These are phyloP conservation scores for Lucifuga dentata DNA, from an alignment of 2,113 vertebrate genomes.

Conservation along the genomic window DNA sequence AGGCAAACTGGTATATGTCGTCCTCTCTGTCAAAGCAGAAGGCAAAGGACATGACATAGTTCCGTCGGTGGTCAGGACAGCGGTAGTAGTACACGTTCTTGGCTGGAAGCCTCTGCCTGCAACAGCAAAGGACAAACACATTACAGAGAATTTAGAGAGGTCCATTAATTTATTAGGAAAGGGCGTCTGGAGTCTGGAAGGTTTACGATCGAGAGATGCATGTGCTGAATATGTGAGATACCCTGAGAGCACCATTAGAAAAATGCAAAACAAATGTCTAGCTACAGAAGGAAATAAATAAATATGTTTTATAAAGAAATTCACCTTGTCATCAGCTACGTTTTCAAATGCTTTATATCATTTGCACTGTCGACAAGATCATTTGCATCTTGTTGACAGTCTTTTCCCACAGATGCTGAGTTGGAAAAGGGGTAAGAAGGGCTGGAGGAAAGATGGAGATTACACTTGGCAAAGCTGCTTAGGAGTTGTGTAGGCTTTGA, in stretches of 20 bases:
- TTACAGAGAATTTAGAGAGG: slow-evolving; percentile 27
- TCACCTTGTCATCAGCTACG: slow-evolving; percentile 35
- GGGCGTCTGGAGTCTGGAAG: neutral
- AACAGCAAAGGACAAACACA: slow-evolving; percentile 54
- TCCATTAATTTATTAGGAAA: neutral
- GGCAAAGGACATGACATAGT: slow-evolving; percentile 99
- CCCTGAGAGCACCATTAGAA: neutral
- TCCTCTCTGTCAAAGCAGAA: slow-evolving; percentile 98
- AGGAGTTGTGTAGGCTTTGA: no score
- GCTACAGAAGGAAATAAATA: neutral
- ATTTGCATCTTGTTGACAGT: no score
- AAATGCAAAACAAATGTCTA: neutral
- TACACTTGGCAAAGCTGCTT: slow-evolving; percentile 2
- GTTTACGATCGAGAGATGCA: neutral
- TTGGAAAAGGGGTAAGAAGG: slow-evolving; percentile 5
- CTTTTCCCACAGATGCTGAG: slow-evolving; percentile 7
- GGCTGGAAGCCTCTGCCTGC: slow-evolving; percentile 94
- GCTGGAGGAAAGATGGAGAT: neutral
- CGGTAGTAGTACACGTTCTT: slow-evolving; percentile 99
- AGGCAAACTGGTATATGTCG: slow-evolving; percentile 95
- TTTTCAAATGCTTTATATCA: no score
- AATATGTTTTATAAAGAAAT: slow-evolving; percentile 9
- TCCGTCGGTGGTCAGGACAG: slow-evolving; percentile 94
- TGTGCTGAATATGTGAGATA: neutral
- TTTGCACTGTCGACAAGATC: no score